These are phyloP conservation scores for Alosa alosa DNA, from an alignment of 2,113 vertebrate genomes.

Conservation along the genomic window DNA sequence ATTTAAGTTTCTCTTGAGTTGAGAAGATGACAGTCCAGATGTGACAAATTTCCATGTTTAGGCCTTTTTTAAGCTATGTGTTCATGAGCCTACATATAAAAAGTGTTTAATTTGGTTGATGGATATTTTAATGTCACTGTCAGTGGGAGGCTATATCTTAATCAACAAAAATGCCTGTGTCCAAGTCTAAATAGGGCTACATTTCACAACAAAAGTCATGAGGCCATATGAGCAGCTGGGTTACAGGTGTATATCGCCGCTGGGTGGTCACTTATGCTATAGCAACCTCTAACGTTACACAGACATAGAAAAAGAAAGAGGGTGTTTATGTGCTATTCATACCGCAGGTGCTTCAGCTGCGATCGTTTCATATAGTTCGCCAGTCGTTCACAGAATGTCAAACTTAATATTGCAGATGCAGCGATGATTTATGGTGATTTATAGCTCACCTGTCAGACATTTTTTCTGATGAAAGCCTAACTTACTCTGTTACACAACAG, in stretches of 20 bases:
- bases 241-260: conserved; percentile 51
- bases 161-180: neutral
- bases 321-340: conserved; percentile 49
- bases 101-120: neutral
- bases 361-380: conserved; percentile 23
- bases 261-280: conserved; percentile 56
- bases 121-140: neutral
- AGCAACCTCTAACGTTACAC: conserved; percentile 34
- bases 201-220: too few species aligned
- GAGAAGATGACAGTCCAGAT: too few species aligned
- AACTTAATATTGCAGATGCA: neutral
- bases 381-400: conserved; percentile 21
- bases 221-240: neutral
- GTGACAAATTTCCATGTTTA: too few species aligned
- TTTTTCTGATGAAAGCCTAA: neutral
- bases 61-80: neutral
- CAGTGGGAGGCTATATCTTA: neutral
- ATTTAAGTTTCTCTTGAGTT: neutral
- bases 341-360: conserved; percentile 25
- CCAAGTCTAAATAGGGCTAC: neutral
- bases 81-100: neutral
- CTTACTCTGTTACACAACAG: neutral
- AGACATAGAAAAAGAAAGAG: conserved; percentile 19
- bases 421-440: conserved; percentile 26
- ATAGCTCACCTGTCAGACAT: neutral